These are phyloP conservation scores for Mycetomoellerius zeteki DNA, from an alignment of 1,140 invertebrate species.

Conservation along the genomic window DNA sequence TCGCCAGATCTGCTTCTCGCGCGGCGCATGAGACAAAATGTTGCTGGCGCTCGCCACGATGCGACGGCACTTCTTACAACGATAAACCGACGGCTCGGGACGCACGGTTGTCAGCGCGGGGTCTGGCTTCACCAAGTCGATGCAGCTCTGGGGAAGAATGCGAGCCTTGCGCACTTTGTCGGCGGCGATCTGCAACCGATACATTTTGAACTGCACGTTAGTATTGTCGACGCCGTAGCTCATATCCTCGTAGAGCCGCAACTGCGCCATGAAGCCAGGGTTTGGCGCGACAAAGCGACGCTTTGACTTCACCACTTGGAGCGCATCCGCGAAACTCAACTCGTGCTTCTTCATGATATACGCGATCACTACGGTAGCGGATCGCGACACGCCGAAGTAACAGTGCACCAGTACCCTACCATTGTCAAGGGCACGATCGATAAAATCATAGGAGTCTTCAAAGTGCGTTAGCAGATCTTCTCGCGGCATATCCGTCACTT, in stretches of 20 bases:
- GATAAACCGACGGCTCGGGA: slow-evolving; percentile 93
- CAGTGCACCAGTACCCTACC: slow-evolving; percentile 93
- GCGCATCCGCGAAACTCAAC: slow-evolving; percentile 91
- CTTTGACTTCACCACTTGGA: slow-evolving; percentile 89
- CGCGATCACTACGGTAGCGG: slow-evolving; percentile 93
- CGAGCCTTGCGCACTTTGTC: slow-evolving; percentile 93
- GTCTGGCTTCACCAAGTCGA: slow-evolving; percentile 92
- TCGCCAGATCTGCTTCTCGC: slow-evolving; percentile 86
- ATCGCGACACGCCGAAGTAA: slow-evolving; percentile 95
- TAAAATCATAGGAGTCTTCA: slow-evolving; percentile 92
- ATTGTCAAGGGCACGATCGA: slow-evolving; percentile 88
- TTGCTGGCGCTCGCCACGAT: slow-evolving; percentile 93
- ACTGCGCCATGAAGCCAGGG: slow-evolving; percentile 91
- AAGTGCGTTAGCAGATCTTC: slow-evolving; percentile 94
- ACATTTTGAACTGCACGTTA: slow-evolving; percentile 92
- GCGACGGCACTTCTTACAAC: slow-evolving; percentile 93
- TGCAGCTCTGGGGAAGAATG: slow-evolving; percentile 92
- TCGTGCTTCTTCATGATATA: slow-evolving; percentile 94
- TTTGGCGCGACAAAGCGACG: slow-evolving; percentile 91
- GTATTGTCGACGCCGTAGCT: slow-evolving; percentile 90
- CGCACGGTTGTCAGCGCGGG: slow-evolving; percentile 91
- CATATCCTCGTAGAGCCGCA: slow-evolving; percentile 93
- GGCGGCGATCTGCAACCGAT: slow-evolving; percentile 92
- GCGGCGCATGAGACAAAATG: slow-evolving; percentile 90
- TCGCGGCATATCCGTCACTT: slow-evolving; percentile 93